Base-by-base conservation (phyloP, 2,888 invertebrate species). In the Drosophila kanekoi region DNA sequence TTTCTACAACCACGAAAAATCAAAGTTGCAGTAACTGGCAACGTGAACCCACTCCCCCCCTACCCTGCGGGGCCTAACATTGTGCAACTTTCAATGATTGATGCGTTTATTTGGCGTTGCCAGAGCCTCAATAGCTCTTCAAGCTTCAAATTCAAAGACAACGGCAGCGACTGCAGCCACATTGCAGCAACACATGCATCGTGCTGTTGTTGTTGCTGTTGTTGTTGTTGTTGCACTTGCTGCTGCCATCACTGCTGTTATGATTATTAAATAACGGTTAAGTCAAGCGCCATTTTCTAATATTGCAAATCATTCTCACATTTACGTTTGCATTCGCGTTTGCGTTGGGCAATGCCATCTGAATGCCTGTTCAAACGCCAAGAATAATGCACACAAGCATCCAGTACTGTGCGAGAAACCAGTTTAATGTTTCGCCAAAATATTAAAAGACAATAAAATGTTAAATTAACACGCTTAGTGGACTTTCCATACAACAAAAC, bases 181-280 rank as follows among this genome's bases (percentile, higher is more conserved):
- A 57, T 53, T 78, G 75, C 68, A 63, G 59, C 68, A 61, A 70
- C 44, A 51, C 4, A 61, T 35, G 23, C 52, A 52, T 41, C 41
- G 48, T 28, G 28, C 8, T 38, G 53, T n/a, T 65, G 51, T 41
- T 47, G 51, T 18, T 18, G 44, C 40, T 58, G 60, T 13, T 41
- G 37, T 37, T 64, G 53, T 38, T 47, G 61, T 23, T 48, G 64
- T 23, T 71, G 79, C 66, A 71, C 77, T 72, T 77, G 79, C 63
- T 45, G 73, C 49, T 53, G 77, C 61, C 54, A 74, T 74, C 63
- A 69, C 62, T 70, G 77, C 66, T 76, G 61, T 73, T 84, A 52
- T 79, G 83, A 74, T 84, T 89, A 81, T 89, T 84, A 84, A 87
- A 85, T 84, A 89, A 87, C 89, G 81, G 85, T 84, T 84, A 87